Evolutionary conservation across 2,113 vertebrate genomes (phyloP), one percentile per base, ranked within the genome.

Genomic region (Nansenia antarctica): DNA sequence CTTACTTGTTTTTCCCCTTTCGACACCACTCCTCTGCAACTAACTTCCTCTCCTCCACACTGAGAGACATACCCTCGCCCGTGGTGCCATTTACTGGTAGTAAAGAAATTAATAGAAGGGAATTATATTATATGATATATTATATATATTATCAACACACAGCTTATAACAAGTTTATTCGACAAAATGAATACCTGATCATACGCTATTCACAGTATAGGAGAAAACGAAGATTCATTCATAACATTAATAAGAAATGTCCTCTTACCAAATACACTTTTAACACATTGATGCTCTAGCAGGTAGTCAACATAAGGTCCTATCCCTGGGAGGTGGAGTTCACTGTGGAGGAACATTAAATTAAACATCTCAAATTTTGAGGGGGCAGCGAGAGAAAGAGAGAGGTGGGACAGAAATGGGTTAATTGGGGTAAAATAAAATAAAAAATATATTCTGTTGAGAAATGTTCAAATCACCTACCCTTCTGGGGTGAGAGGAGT

Each of bases 11-110:
- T 75, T 74, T 84, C 31, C 14, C 29, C 11, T 55, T 8, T 9
- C 5, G 2, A 62, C 6, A 14, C 97, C 97, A 99, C 27, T 94
- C 95, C 76, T 94, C 90, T 0, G 95, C 92, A 29, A 98, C 32
- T 59, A 12, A 76, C 81, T 95, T 94, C 80, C 96, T 94, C 85
- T 98, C 96, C 27, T 84, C 85, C 45, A 92, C 35, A 61, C 73
- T 95, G 20, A 99, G 90, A 60, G 98, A 97, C 86, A 94, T 83
- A 55, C 97, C 91, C 86, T 99, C 98, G 80, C 96, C 98, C 0
- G 97, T 99, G 11, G 97, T 98, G 67, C 98, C 96, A 29, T 99
- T 98, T 81, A 99, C 98, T 99, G 85, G 74, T 72, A 83, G 47
- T n/a, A n/a, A n/a, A n/a, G n/a, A n/a, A n/a, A n/a, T n/a, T n/a